Evolutionary conservation across 1,140 invertebrate genomes (phyloP).

Genomic region (Panulirus ornatus): DNA sequence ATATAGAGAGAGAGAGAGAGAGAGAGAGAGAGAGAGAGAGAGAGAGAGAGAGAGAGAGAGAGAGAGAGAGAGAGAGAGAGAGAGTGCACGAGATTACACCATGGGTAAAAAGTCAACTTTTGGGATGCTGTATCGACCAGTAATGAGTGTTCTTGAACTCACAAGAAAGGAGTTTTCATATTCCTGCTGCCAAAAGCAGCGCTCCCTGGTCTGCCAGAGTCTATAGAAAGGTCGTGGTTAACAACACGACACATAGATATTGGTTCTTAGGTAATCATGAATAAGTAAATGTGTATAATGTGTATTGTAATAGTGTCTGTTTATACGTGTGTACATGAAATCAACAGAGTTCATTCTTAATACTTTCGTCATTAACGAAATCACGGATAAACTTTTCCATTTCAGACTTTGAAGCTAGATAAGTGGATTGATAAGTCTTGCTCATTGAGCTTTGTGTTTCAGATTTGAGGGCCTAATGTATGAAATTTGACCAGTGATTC

Average conservation of each 20-base stretch:
- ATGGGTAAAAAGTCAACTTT: neutral
- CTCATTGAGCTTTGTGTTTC: no score
- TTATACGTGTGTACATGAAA: no score
- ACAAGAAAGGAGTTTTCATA: neutral
- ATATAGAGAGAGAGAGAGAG: slow-evolving; percentile 17
- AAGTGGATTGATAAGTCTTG: no score
- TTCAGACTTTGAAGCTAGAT: no score
- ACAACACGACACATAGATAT: neutral
- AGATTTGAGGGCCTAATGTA: no score
- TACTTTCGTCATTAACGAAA: no score
- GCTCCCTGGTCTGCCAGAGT: neutral
- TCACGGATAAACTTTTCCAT: no score
- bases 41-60: no score
- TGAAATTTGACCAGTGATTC: no score
- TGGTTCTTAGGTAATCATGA: neutral
- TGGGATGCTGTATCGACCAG: neutral
- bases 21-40: slow-evolving; percentile 9
- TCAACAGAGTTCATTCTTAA: no score
- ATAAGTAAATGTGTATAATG: neutral
- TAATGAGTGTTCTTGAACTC: neutral
- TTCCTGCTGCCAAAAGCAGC: neutral
- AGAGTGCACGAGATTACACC: neutral
- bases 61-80: neutral
- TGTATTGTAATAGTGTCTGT: no score
- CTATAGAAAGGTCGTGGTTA: neutral